Base-by-base conservation (phyloP, 1,140 invertebrate species). In the Orius insidiosus region DNA sequence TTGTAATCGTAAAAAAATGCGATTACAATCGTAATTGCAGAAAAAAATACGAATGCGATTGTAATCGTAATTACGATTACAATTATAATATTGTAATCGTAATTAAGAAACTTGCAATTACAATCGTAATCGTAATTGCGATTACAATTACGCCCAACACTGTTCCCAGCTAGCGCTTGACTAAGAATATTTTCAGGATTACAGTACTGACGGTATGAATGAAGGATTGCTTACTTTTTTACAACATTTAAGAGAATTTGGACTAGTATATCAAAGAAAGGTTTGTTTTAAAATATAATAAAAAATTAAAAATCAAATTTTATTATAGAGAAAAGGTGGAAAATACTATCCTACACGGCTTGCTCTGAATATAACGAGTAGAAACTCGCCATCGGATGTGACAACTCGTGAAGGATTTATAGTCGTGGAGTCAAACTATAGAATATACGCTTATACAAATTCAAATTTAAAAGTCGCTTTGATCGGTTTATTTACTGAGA, bases 391-490 rank as follows among this genome's bases (percentile, higher is more conserved):
- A 44, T 56, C 63, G 18, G 57, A 59, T 52, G 30, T 64, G 63
- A 46, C 64, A 58, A 48, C 59, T 53, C 67, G 67, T 48, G 71
- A 75, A 53, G 90, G 92, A 13, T 94, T 88, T 61, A 81, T 98
- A 45, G 67, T 98, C 39, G 85, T 96, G 10, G 93, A 98, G 71
- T 98, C 93, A 14, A 98, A 98, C 71, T 98, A 94, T 62, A 68
- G 92, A 53, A 76, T 96, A 13, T 96, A 96, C 63, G 93, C 92
- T 8, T 98, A 98, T 59, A 95, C 92, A 43, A 81, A 89, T 63
- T 93, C 88, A 35, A 80, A 80, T 58, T 71, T 97, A 33, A 87
- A 96, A 69, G 82, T 94, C 6, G 87, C 92, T 5, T 66, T 98
- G 32, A 65, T 97, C 32, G 85, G 83, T 5, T 66, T 97, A 8